Evolutionary conservation across 2,888 invertebrate genomes (phyloP).

Genomic region (Drosophila incognita): DNA sequence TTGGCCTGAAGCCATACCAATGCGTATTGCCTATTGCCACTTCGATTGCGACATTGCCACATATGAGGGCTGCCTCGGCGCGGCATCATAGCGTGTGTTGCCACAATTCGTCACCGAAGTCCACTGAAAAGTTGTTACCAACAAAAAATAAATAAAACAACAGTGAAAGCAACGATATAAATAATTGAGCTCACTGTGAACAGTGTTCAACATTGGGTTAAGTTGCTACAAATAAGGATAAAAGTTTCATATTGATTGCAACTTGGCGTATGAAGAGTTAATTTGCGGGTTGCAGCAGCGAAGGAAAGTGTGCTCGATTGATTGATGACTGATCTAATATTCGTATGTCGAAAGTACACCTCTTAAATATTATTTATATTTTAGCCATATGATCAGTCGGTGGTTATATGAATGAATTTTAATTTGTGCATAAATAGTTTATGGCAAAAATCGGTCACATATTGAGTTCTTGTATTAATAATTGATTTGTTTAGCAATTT

Average conservation of each 20-base stretch:
- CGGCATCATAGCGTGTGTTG: conserved; percentile 47
- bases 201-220: conserved; percentile 2
- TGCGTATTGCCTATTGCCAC: conserved; percentile 23
- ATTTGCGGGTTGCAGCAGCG: not conserved
- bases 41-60: conserved; percentile 30
- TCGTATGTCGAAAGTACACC: not conserved
- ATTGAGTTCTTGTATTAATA: too few species aligned
- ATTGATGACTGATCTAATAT: not conserved
- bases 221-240: conserved; percentile 5
- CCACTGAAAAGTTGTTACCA: conserved; percentile 48
- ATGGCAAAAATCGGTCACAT: not conserved
- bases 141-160: conserved; percentile 3
- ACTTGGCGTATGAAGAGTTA: not conserved
- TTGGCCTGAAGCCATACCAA: conserved; percentile 44
- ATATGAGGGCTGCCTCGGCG: conserved; percentile 36
- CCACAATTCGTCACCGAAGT: conserved; percentile 63
- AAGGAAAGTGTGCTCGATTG: not conserved
- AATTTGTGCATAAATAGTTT: not conserved
- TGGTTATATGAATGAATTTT: not conserved
- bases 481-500: too few species aligned
- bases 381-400: not conserved
- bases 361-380: not conserved
- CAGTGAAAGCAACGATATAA: conserved; percentile 35
- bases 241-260: conserved; percentile 3
- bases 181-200: conserved; percentile 4